Base-by-base conservation (phyloP, 2,113 vertebrate species). In the Brachypodius melanocephalos region DNA sequence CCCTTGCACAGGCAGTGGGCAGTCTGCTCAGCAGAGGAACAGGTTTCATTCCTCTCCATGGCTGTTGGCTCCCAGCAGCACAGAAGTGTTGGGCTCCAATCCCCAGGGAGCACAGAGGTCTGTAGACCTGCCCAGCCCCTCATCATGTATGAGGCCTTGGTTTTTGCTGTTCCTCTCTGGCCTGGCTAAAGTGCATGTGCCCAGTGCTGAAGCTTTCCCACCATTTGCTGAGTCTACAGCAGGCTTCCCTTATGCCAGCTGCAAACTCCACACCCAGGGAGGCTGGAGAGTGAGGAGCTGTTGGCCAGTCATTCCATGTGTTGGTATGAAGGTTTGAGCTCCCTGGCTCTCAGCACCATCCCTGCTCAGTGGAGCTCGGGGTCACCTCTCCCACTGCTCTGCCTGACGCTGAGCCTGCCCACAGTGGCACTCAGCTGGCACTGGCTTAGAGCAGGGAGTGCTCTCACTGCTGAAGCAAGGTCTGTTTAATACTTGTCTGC, bases 371-470 rank as follows among this genome's bases (percentile, higher is more conserved):
- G 5, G 54, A 62, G 28, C 38, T 85, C 14, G 2, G 34, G 61
- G 34, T 43, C 36, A 28, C 29, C 43, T 90, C 34, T 63, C 29
- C 51, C 0, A 0, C 51, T 85, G 65, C 57, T 32, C 36, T 0
- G 0, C 38, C 52, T 0, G 2, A 55, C 0, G 1, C 77, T 0
- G 0, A 86, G 61, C 78, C 77, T 82, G 69, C 43, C 67, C 2
- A 0, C 42, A 42, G 62, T 4, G 12, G 90, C 36, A 42, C 63
- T 62, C 67, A 24, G 46, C 48, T 31, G 21, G 61, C 0, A 1
- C 38, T 77, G 14, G 8, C 63, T 29, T 5, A n/a, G 59, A 81
- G 61, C 76, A 89, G 2, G 0, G 45, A 0, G 0, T 46, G 73
- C 68, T 93, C 63, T 68, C 0, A 0, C 75, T 80, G 63, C 72